Conservation (phyloP, 2,797 vertebrate species). For the Neosilurus mollespiculum region DNA sequence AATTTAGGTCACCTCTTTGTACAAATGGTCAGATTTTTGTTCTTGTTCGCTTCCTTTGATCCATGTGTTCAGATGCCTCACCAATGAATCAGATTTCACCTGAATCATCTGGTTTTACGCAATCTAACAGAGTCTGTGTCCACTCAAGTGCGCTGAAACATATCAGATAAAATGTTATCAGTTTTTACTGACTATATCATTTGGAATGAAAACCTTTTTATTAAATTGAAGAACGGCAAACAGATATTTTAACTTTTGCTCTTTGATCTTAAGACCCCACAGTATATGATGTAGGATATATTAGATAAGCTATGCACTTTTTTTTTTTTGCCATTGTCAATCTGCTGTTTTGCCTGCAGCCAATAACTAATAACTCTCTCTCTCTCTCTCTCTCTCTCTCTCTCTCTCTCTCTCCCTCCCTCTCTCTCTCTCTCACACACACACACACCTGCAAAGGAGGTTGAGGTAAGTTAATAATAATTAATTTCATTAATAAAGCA, state of each 20-base stretch:
- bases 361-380: conserved; percentile 23
- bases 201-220: no score
- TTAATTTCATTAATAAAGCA: not conserved
- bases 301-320: not conserved
- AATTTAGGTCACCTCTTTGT: not conserved
- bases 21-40: not conserved
- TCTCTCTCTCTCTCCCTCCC: conserved; percentile 62
- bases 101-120: not conserved
- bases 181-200: no score
- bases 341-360: not conserved
- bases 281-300: not conserved
- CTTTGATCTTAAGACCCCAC: no score
- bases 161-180: no score
- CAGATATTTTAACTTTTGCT: no score
- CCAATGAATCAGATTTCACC: not conserved
- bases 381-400: conserved; percentile 44
- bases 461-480: conserved; percentile 84
- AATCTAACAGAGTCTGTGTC: no score
- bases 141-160: no score
- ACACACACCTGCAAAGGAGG: conserved; percentile 83
- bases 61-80: not conserved
- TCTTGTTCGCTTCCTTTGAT: not conserved
- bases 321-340: not conserved
- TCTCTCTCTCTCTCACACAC: conserved; percentile 63
- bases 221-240: no score